Evolutionary conservation across 1,140 invertebrate genomes (phyloP).

Genomic region (Panagrolaimus sp.): DNA sequence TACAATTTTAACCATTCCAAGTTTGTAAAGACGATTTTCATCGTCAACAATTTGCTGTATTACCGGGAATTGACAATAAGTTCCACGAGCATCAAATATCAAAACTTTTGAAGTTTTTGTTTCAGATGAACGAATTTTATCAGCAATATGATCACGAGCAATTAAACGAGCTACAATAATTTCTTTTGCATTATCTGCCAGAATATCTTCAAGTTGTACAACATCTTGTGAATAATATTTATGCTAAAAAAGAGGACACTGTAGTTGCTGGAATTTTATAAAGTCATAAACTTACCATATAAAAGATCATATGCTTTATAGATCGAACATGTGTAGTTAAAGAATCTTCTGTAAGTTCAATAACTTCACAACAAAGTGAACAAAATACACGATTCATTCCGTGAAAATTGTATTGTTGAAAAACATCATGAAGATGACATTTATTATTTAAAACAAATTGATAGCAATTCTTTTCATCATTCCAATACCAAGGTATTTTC

Average conservation of each 20-base stretch:
- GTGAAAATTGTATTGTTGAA: not conserved
- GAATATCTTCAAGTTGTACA: not conserved
- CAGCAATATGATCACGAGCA: not conserved
- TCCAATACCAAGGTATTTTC: not conserved
- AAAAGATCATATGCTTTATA: constrained; percentile 8
- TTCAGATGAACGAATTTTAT: not conserved
- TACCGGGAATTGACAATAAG: not conserved
- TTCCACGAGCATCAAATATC: not conserved
- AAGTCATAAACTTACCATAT: not conserved
- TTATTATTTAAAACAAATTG: not conserved
- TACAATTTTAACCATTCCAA: not conserved
- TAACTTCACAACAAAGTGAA: not conserved
- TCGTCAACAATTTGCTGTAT: not conserved
- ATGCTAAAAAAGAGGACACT: not conserved
- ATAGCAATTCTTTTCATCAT: not conserved
- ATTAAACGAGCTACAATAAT: not conserved
- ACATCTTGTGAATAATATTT: constrained; percentile 9
- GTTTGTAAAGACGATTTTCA: not conserved
- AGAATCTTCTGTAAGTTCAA: not conserved
- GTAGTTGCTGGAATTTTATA: not conserved
- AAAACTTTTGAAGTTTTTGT: not conserved
- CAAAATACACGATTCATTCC: not conserved
- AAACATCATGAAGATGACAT: not conserved
- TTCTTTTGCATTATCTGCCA: not conserved
- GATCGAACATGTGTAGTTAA: constrained; percentile 3